These are phyloP conservation scores for Campylomormyrus numenius DNA, from an alignment of 2,113 vertebrate genomes.

Conservation along the genomic window DNA sequence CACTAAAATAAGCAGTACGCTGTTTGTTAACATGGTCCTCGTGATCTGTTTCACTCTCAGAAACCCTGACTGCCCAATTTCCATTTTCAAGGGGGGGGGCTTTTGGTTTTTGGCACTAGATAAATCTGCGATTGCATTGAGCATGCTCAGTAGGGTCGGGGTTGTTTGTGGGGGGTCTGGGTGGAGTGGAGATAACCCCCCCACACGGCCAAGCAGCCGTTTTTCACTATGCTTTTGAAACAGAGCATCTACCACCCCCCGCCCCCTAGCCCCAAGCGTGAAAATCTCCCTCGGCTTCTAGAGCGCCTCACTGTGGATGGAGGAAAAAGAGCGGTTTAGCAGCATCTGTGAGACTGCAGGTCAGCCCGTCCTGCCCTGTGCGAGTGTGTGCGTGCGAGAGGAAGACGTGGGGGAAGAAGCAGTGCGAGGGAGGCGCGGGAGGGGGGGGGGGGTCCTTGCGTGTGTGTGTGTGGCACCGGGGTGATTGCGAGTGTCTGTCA, in stretches of 20 bases:
- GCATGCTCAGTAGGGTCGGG: background rate
- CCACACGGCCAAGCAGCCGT: slow-evolving; percentile 32
- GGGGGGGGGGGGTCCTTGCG: slow-evolving; percentile 28
- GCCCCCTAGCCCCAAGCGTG: slow-evolving; percentile 42
- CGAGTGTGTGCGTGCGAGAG: slow-evolving; percentile 32
- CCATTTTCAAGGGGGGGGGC: background rate
- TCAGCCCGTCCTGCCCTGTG: slow-evolving; percentile 28
- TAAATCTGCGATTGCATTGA: background rate
- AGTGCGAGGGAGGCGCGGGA: slow-evolving; percentile 28
- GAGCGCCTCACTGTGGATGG: slow-evolving; percentile 58
- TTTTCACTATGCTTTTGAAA: slow-evolving; percentile 31
- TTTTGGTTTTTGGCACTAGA: background rate
- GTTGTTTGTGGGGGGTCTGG: background rate
- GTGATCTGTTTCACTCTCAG: slow-evolving; percentile 5
- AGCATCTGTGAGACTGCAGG: background rate
- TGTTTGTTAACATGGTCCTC: slow-evolving; percentile 46
- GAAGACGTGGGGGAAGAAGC: slow-evolving; percentile 34
- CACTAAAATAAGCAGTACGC: slow-evolving; percentile 55
- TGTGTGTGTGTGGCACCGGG: slow-evolving; percentile 27
- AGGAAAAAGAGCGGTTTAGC: slow-evolving; percentile 59
- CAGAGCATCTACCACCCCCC: slow-evolving; percentile 38
- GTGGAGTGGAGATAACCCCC: background rate
- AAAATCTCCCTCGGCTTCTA: slow-evolving; percentile 65
- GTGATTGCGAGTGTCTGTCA: slow-evolving; percentile 17
- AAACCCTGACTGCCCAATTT: background rate